Percentiles rank a stretch among this genome's conserved stretches.
Conservation (phyloP, 2,888 invertebrate genomes). For the Chesias legatella region DNA sequence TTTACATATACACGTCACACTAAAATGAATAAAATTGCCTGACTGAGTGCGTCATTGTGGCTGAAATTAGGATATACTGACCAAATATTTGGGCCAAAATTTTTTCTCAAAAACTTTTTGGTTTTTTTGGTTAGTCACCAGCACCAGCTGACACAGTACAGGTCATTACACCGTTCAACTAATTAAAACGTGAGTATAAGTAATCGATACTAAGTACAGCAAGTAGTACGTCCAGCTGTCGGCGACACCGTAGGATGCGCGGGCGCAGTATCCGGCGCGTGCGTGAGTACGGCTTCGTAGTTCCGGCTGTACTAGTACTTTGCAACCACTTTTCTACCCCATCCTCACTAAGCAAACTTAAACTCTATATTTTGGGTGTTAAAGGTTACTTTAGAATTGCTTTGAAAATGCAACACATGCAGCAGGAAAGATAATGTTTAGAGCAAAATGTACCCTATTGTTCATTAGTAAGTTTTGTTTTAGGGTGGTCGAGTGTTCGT, state of each 20-base stretch:
- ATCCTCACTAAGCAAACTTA: slow-evolving; percentile 1
- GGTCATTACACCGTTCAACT: slow-evolving; percentile 9
- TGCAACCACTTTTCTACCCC: slow-evolving; percentile 4
- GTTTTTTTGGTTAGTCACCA: too few relatives aligned
- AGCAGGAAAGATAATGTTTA: neutral
- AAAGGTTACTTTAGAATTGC: neutral
- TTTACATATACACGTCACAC: too few relatives aligned
- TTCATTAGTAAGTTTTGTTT: neutral
- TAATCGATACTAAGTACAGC: slow-evolving; percentile 58
- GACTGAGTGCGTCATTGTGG: neutral
- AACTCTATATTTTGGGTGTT: neutral
- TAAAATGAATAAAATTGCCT: too few relatives aligned
- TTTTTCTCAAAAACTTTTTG: neutral
- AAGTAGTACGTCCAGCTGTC: slow-evolving; percentile 54
- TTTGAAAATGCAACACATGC: neutral
- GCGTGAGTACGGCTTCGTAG: slow-evolving; percentile 73
- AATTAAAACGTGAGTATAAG: slow-evolving; percentile 32
- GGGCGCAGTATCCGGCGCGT: slow-evolving; percentile 73
- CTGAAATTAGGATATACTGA: neutral
- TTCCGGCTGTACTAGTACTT: slow-evolving; percentile 51
- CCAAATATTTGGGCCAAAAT: slow-evolving; percentile 2
- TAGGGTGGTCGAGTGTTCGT: neutral
- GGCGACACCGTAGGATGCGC: slow-evolving; percentile 69
- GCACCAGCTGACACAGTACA: slow-evolving; percentile 12
- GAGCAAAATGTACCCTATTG: slow-evolving; percentile 4